Evolutionary conservation across 1,140 invertebrate genomes (phyloP).

Genomic region (Drosophila obscura): DNA sequence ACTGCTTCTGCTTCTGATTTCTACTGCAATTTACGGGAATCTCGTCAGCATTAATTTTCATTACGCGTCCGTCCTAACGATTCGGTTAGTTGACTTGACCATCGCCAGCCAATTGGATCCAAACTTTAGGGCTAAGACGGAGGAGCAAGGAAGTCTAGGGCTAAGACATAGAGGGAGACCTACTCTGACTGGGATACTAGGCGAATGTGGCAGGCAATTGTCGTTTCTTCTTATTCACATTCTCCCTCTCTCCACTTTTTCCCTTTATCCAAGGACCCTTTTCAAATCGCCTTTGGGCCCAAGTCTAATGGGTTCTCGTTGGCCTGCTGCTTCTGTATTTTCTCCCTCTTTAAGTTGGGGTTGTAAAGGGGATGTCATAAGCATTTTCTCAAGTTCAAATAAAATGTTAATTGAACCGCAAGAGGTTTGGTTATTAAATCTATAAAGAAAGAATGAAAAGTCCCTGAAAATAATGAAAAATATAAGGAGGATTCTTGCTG

Average conservation of each 20-base stretch:
- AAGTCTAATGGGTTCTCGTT: constrained; percentile 21
- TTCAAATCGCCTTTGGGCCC: constrained; percentile 28
- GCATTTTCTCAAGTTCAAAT: constrained; percentile 38
- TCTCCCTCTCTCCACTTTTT: neutral
- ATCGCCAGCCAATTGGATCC: constrained; percentile 36
- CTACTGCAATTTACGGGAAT: constrained; percentile 66
- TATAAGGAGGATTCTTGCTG: too few relatives aligned
- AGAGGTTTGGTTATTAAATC: neutral
- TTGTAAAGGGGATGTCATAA: constrained; percentile 26
- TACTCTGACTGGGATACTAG: constrained; percentile 50
- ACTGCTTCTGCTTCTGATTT: constrained; percentile 28
- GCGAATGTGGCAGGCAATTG: constrained; percentile 52
- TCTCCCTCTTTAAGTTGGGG: constrained; percentile 44
- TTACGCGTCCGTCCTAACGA: constrained; percentile 79
- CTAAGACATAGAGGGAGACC: neutral
- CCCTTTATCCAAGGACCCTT: constrained; percentile 28
- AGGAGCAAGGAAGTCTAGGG: too few relatives aligned
- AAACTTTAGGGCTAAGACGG: neutral
- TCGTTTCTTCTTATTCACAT: constrained; percentile 30
- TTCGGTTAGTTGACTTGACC: constrained; percentile 77
- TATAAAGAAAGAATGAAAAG: too few relatives aligned
- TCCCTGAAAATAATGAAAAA: too few relatives aligned
- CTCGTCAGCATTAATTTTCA: constrained; percentile 81
- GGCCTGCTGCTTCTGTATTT: neutral
- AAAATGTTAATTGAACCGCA: constrained; percentile 70